Conservation (phyloP, 2,888 invertebrate species). For the Carpatolechia fugitivella region DNA sequence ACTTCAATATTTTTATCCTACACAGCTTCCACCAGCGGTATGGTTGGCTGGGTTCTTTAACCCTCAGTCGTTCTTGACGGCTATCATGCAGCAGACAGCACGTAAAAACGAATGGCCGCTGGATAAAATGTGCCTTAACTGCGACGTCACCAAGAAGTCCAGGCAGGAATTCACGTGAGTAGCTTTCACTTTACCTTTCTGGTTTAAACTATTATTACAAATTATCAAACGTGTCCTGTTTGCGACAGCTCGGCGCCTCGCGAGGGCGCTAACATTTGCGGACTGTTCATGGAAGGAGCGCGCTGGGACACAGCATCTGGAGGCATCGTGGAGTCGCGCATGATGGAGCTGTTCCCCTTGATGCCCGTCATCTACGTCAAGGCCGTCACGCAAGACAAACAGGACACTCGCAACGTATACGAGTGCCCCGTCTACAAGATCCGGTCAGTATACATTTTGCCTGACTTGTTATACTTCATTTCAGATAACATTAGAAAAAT, state of each 20-base stretch:
- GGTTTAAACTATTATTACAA: too few species aligned
- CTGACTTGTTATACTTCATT: neutral
- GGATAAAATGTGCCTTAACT: conserved; percentile 96
- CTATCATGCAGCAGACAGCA: conserved; percentile 98
- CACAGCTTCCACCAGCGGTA: conserved; percentile 90
- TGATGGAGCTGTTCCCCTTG: conserved; percentile 93
- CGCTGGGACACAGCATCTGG: conserved; percentile 92
- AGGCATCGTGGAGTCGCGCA: conserved; percentile 88
- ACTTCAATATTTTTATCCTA: too few species aligned
- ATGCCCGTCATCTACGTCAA: conserved; percentile 95
- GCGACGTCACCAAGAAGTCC: conserved; percentile 94
- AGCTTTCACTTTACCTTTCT: too few species aligned
- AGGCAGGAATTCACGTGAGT: conserved; percentile 89
- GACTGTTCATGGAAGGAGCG: conserved; percentile 95
- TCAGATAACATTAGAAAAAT: too few species aligned
- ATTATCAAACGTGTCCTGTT: too few species aligned
- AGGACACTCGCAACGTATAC: conserved; percentile 91
- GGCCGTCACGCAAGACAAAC: conserved; percentile 93
- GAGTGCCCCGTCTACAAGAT: conserved; percentile 97
- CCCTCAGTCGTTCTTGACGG: conserved; percentile 97
- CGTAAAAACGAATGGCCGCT: conserved; percentile 97
- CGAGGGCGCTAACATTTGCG: conserved; percentile 94
- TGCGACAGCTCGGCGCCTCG: conserved; percentile 82
- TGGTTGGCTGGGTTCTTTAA: conserved; percentile 98
- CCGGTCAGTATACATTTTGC: conserved; percentile 59